phyloP scores from a whole-genome alignment of 2,797 vertebrate genomes.

The Nasua narica region DNA sequence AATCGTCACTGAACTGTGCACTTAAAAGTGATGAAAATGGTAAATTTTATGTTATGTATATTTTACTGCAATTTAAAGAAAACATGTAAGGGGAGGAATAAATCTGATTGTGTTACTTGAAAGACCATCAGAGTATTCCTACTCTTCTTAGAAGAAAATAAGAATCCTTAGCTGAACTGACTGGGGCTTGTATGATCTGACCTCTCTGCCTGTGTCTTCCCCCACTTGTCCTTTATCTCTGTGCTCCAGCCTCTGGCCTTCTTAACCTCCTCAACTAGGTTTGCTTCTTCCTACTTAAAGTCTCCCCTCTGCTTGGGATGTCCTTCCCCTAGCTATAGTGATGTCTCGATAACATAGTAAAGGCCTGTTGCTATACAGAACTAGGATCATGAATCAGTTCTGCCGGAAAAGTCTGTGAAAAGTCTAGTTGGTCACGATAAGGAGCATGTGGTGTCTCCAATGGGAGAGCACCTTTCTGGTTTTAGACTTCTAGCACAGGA shows the following conservation, averaged over 20 bases:
- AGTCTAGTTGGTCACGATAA: neutral
- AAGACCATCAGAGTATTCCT: neutral
- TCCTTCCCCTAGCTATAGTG: neutral
- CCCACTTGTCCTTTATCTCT: neutral
- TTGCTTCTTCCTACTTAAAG: neutral
- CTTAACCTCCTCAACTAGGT: neutral
- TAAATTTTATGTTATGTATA: neutral
- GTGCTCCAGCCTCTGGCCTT: neutral
- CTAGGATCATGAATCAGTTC: neutral
- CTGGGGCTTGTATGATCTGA: neutral
- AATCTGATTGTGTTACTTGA: neutral
- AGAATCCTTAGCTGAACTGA: neutral
- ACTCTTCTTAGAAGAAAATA: neutral
- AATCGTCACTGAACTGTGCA: neutral
- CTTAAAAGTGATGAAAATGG: neutral
- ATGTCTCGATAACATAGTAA: neutral
- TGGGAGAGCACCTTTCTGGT: neutral
- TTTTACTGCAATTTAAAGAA: neutral
- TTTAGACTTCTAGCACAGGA: neutral
- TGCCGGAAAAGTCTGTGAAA: neutral
- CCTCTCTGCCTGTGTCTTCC: neutral
- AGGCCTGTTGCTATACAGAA: neutral
- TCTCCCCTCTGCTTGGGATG: neutral
- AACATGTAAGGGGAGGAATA: neutral
- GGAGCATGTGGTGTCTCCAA: neutral